Conservation (phyloP, 2,888 invertebrate species). For the Ctena decussata region DNA sequence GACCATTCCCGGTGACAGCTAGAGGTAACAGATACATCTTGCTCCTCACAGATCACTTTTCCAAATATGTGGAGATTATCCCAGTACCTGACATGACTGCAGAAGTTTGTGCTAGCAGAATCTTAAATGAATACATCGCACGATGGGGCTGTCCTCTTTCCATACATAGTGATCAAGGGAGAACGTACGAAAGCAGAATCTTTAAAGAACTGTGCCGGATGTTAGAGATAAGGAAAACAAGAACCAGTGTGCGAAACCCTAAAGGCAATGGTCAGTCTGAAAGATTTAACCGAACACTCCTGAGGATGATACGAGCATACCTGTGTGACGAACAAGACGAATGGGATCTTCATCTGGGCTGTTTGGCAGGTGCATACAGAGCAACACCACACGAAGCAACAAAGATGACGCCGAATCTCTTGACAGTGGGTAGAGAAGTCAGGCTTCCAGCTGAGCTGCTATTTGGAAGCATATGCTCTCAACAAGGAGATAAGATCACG, state of each 20-base stretch:
- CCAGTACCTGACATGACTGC: slow-evolving; percentile 42
- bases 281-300: slow-evolving; percentile 54
- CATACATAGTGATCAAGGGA: slow-evolving; percentile 38
- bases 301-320: slow-evolving; percentile 58
- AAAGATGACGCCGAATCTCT: slow-evolving; percentile 47
- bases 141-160: slow-evolving; percentile 40
- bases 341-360: slow-evolving; percentile 34
- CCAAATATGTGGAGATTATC: slow-evolving; percentile 23
- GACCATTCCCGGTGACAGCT: slow-evolving; percentile 19
- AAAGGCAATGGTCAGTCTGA: slow-evolving; percentile 54
- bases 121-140: slow-evolving; percentile 34
- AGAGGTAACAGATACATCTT: slow-evolving; percentile 20
- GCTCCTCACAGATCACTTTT: slow-evolving; percentile 18
- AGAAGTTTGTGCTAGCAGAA: slow-evolving; percentile 21
- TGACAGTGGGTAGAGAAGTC: slow-evolving; percentile 58
- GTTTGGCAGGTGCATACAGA: slow-evolving; percentile 52
- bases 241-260: slow-evolving; percentile 43
- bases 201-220: slow-evolving; percentile 32
- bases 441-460: slow-evolving; percentile 42
- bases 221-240: slow-evolving; percentile 43
- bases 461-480: not conserved
- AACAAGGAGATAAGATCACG: not conserved
- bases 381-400: slow-evolving; percentile 38
- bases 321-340: slow-evolving; percentile 28
- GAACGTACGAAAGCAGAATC: slow-evolving; percentile 39